phyloP scores from a whole-genome alignment of 2,888 invertebrate genomes.

The Rhynchonema sp. region DNA sequence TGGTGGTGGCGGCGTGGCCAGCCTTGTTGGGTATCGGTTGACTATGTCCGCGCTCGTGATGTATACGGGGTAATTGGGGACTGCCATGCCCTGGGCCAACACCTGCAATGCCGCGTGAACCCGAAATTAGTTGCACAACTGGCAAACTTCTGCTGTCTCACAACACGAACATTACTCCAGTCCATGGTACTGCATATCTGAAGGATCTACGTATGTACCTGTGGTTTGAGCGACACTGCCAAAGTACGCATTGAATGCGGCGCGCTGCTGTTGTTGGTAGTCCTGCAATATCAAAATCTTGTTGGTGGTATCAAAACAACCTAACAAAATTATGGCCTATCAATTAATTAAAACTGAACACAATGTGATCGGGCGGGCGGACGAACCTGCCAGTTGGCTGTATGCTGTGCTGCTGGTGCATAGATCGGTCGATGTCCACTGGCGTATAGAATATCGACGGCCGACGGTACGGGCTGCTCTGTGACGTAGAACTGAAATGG shows the following conservation, averaged over 20 bases:
- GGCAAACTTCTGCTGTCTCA: background rate
- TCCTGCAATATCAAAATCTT: no score
- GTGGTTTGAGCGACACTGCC: background rate
- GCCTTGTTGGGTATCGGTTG: conserved; percentile 5
- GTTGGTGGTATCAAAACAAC: no score
- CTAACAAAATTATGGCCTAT: no score
- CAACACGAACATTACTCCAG: background rate
- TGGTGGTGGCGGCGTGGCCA: no score
- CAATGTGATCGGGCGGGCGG: background rate
- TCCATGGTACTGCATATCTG: no score
- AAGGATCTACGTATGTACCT: no score
- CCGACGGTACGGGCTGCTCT: no score
- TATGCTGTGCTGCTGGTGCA: no score
- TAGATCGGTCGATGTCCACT: no score
- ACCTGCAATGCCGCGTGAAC: background rate
- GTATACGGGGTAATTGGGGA: background rate
- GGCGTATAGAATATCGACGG: no score
- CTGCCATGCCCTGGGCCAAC: background rate
- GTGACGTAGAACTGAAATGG: no score
- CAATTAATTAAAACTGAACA: no score
- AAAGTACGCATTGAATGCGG: background rate
- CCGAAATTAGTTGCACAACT: background rate
- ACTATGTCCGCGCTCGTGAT: conserved; percentile 1
- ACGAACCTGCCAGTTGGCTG: background rate
- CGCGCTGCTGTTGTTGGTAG: background rate